Conservation (phyloP, 2,113 vertebrate species). For the Megalops atlanticus region DNA sequence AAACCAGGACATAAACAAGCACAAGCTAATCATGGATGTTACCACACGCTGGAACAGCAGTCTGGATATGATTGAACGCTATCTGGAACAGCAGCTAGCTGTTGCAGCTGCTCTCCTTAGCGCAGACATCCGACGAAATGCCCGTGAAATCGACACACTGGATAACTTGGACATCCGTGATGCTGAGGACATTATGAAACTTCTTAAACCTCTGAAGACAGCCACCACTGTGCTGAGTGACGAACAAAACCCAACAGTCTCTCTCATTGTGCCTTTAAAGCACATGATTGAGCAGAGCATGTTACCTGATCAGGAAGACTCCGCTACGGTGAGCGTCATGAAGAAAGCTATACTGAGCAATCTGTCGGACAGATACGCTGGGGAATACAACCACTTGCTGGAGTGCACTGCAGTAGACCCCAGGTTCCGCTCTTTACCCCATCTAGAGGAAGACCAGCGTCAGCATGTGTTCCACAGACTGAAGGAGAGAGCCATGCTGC, state of each 20-base stretch:
- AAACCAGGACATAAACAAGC: too few relatives aligned
- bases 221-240: slow-evolving; percentile 33
- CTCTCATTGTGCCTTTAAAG: slow-evolving; percentile 28
- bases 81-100: too few relatives aligned
- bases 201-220: slow-evolving; percentile 29
- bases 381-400: background rate
- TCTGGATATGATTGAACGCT: too few relatives aligned
- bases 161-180: slow-evolving; percentile 12
- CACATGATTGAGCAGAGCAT: too few relatives aligned
- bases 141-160: slow-evolving; percentile 28
- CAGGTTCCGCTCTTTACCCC: background rate
- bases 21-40: too few relatives aligned
- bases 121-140: too few relatives aligned
- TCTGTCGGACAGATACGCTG: slow-evolving; percentile 12
- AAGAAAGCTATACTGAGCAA: slow-evolving; percentile 12
- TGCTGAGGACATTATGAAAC: slow-evolving; percentile 33
- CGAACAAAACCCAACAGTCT: slow-evolving; percentile 8
- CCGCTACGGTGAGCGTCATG: background rate
- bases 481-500: too few relatives aligned
- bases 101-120: too few relatives aligned
- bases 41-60: too few relatives aligned
- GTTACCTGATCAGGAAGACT: slow-evolving; percentile 10
- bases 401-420: background rate
- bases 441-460: too few relatives aligned
- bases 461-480: too few relatives aligned